Evolutionary conservation across 2,888 invertebrate genomes (phyloP).

Genomic region (Heliothis peltigera): DNA sequence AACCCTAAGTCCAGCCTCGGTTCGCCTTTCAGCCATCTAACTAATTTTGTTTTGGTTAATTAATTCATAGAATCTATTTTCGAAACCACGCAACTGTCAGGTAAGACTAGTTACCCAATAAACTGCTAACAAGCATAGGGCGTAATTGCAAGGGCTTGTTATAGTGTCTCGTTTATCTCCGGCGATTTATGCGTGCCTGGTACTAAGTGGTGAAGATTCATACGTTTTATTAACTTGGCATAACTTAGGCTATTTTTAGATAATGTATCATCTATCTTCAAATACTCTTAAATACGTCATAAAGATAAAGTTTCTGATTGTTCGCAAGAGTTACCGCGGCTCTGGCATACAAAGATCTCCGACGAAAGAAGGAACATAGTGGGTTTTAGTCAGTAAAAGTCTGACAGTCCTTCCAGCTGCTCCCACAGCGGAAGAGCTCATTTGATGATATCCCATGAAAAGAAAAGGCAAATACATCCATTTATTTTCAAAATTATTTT

Average conservation of each 20-base stretch:
- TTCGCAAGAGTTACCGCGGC: too few relatives aligned
- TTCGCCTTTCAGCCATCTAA: background rate
- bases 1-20: background rate
- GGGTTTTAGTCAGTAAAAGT: too few relatives aligned
- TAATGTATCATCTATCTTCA: too few relatives aligned
- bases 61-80: constrained; percentile 21
- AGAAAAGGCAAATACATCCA: too few relatives aligned
- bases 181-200: constrained; percentile 57
- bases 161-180: constrained; percentile 47
- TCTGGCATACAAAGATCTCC: too few relatives aligned
- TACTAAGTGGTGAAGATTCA: constrained; percentile 32
- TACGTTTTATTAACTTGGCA: background rate
- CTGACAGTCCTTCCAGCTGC: too few relatives aligned
- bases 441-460: too few relatives aligned
- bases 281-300: too few relatives aligned
- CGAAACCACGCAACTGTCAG: constrained; percentile 3
- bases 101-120: constrained; percentile 56
- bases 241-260: background rate
- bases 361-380: too few relatives aligned
- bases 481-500: too few relatives aligned
- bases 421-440: too few relatives aligned
- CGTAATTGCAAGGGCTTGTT: constrained; percentile 58
- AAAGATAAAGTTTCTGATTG: too few relatives aligned
- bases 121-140: constrained; percentile 53
- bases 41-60: constrained; percentile 22